These are phyloP conservation scores for Stomatorhinus ivindoensis DNA, from an alignment of 2,113 vertebrate genomes.

Conservation along the genomic window DNA sequence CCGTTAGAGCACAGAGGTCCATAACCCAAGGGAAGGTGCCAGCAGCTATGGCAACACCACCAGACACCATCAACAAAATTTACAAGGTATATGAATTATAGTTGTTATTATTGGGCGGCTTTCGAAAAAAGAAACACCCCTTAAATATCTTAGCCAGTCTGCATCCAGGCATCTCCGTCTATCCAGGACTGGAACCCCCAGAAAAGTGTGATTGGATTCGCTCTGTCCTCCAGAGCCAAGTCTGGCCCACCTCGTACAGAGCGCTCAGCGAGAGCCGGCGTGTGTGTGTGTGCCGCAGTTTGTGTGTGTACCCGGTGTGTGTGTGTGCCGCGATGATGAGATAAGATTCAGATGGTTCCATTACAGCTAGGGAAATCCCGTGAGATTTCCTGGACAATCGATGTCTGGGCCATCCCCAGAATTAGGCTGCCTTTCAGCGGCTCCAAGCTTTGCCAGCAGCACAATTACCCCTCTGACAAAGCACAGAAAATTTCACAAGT, in stretches of 20 bases:
- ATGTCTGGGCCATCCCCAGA: background rate
- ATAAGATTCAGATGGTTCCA: conserved; percentile 3
- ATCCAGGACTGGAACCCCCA: background rate
- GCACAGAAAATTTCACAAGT: background rate
- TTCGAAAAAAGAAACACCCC: background rate
- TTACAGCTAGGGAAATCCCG: conserved; percentile 11
- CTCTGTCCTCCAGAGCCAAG: background rate
- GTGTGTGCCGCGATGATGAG: background rate
- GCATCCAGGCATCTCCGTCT: background rate
- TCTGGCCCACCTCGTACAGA: background rate
- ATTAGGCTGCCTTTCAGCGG: background rate
- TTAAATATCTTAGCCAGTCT: background rate
- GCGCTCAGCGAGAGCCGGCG: background rate
- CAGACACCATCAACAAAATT: background rate
- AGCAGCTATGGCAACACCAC: background rate
- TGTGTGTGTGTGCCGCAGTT: background rate
- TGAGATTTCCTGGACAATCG: conserved; percentile 4
- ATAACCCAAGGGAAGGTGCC: background rate
- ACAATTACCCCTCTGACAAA: conserved; percentile 4
- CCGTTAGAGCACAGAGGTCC: background rate
- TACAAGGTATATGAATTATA: background rate
- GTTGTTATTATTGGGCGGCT: background rate
- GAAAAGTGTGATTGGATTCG: background rate
- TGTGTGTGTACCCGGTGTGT: background rate
- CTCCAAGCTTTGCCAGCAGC: background rate